These are phyloP conservation scores for Eira barbara DNA, from an alignment of 2,113 vertebrate genomes.

Conservation along the genomic window DNA sequence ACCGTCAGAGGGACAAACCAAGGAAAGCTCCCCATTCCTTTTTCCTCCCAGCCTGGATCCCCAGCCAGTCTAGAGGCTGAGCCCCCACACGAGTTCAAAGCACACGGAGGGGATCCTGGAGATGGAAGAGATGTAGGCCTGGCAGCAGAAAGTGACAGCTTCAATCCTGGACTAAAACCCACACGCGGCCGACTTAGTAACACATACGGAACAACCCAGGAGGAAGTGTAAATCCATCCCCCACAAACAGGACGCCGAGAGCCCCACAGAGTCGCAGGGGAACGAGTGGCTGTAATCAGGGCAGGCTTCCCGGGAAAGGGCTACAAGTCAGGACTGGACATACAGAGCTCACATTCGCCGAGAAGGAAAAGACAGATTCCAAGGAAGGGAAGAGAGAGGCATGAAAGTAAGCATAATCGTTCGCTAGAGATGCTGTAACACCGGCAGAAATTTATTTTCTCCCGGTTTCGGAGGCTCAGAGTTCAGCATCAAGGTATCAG, in stretches of 20 bases:
- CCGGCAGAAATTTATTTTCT: not conserved
- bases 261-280: not conserved
- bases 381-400: not conserved
- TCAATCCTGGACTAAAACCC: not conserved
- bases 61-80: not conserved
- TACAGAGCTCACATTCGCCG: not conserved
- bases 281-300: not conserved
- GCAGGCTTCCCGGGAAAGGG: not conserved
- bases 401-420: not conserved
- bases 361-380: not conserved
- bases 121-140: not conserved
- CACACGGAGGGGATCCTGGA: not conserved
- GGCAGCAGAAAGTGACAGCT: not conserved
- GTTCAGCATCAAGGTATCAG: not conserved
- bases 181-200: not conserved
- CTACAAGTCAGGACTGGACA: not conserved
- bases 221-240: not conserved
- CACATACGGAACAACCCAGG: not conserved
- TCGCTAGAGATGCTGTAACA: not conserved
- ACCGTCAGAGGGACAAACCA: not conserved
- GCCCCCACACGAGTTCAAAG: not conserved
- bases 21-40: not conserved
- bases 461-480: too few species aligned
- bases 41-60: too few species aligned
- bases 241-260: not conserved